Conservation (phyloP, 2,797 vertebrate genomes). For the Leptoclinus maculatus region DNA sequence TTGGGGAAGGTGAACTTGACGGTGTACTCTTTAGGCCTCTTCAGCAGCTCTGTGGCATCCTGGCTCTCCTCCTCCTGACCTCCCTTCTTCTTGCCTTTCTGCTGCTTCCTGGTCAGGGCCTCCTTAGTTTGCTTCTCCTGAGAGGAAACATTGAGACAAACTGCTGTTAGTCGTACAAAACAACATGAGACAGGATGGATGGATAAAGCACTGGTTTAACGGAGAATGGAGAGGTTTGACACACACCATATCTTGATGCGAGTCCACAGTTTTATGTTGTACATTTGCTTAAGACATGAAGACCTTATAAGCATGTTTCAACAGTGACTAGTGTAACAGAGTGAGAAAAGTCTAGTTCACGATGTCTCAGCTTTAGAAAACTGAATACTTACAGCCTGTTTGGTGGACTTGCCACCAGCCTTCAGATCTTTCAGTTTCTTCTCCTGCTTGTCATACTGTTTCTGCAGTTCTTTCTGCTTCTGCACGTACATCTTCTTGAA, state of each 20-base stretch:
- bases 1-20: conserved; percentile 96
- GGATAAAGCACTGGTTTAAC: not conserved
- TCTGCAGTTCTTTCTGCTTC: conserved; percentile 94
- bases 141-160: not conserved
- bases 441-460: conserved; percentile 95
- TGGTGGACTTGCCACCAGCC: conserved; percentile 94
- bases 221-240: not conserved
- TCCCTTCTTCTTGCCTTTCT: conserved; percentile 90
- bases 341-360: not conserved
- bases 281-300: no score
- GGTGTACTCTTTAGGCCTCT: conserved; percentile 91
- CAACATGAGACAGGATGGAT: not conserved
- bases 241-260: not conserved
- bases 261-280: no score
- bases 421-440: conserved; percentile 94
- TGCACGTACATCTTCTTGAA: conserved; percentile 98
- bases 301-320: no score
- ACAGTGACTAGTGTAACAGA: not conserved
- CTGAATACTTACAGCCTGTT: conserved; percentile 89
- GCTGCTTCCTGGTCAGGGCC: conserved; percentile 91
- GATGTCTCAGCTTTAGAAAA: no score
- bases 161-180: not conserved
- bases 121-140: conserved; percentile 96
- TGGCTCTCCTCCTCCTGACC: conserved; percentile 88
- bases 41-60: conserved; percentile 88